These are phyloP conservation scores for Tenualosa ilisha DNA, from an alignment of 2,797 vertebrate species.

Conservation along the genomic window DNA sequence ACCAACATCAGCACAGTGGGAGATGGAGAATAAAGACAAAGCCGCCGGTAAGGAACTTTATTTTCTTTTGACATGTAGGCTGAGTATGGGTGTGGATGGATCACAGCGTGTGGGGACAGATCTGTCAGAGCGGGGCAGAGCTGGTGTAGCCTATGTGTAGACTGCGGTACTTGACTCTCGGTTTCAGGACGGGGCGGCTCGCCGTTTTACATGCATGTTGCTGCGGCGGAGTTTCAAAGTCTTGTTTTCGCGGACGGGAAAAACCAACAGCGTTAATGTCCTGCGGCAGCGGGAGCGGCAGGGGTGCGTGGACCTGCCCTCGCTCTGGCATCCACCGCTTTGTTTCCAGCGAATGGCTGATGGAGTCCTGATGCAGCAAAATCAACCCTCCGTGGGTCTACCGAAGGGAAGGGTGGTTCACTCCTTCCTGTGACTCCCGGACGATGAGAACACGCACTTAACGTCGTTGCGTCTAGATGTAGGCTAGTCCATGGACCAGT, in stretches of 20 bases:
- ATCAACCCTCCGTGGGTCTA: conserved; percentile 30
- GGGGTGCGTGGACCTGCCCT: conserved; percentile 12
- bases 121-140: conserved; percentile 58
- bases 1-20: conserved; percentile 71
- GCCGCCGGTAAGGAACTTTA: conserved; percentile 54
- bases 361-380: conserved; percentile 57
- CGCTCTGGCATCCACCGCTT: conserved; percentile 19
- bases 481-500: not conserved
- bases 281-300: not conserved
- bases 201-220: conserved; percentile 34
- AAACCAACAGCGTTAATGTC: conserved; percentile 13
- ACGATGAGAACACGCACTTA: not conserved
- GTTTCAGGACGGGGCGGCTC: conserved; percentile 51
- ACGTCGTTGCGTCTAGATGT: not conserved
- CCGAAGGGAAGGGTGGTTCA: conserved; percentile 23
- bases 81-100: conserved; percentile 27
- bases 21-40: conserved; percentile 73
- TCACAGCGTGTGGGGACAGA: conserved; percentile 7
- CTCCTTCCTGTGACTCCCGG: conserved; percentile 28
- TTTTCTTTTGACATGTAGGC: conserved; percentile 35
- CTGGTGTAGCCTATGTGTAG: conserved; percentile 49
- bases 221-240: conserved; percentile 41
- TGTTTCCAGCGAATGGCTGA: conserved; percentile 37
- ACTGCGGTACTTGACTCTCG: conserved; percentile 69
- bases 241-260: conserved; percentile 25